Evolutionary conservation across 2,888 invertebrate species (phyloP).

Genomic region (Vandiemenella viatica): DNA sequence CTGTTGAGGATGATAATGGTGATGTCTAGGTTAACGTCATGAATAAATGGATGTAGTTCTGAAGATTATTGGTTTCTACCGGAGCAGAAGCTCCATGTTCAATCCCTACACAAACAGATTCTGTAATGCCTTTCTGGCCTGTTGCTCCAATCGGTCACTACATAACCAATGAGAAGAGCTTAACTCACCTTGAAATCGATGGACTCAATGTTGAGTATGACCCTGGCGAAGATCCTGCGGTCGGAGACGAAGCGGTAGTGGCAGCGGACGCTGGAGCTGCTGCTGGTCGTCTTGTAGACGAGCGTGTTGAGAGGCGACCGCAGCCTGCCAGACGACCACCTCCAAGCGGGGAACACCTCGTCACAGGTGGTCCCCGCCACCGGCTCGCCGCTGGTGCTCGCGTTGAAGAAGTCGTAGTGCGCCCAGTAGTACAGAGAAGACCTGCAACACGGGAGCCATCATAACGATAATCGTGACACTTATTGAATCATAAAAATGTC

Average conservation of each 20-base stretch:
- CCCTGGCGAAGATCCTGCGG: constrained; percentile 62
- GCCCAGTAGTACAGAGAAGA: constrained; percentile 91
- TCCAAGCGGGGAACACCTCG: constrained; percentile 77
- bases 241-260: constrained; percentile 73
- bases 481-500: no score
- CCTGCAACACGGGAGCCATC: constrained; percentile 27
- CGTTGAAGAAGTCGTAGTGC: constrained; percentile 86
- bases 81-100: no score
- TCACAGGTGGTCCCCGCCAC: constrained; percentile 71
- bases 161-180: no score
- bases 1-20: no score
- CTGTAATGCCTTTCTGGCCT: no score
- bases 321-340: constrained; percentile 54
- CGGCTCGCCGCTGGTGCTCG: constrained; percentile 70
- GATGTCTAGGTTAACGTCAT: no score
- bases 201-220: constrained; percentile 58
- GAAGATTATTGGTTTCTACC: no score
- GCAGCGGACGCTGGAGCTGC: constrained; percentile 68
- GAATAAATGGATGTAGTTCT: no score
- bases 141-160: no score
- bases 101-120: no score
- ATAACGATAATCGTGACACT: no score
- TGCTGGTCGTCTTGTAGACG: constrained; percentile 64
- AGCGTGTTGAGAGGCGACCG: constrained; percentile 75
- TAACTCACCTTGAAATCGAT: constrained; percentile 78